phyloP scores from a whole-genome alignment of 2,888 invertebrate species.

The Thereva unica region DNA sequence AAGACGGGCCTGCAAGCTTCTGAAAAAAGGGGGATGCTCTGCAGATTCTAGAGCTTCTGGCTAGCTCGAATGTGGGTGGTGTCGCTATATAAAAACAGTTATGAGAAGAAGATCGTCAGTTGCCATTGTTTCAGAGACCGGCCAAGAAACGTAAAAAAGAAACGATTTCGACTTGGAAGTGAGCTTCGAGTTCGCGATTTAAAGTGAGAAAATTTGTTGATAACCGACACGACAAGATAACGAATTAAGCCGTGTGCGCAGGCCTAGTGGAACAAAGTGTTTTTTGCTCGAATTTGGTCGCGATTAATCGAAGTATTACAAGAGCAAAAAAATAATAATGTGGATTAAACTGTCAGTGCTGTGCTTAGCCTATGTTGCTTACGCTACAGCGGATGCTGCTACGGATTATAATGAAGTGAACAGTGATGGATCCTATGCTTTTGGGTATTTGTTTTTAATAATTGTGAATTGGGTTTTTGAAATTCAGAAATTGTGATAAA shows the following conservation, averaged over 20 bases:
- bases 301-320: too few species aligned
- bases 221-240: neutral
- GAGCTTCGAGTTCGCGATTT: neutral
- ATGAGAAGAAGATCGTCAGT: constrained; percentile 34
- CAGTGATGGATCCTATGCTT: constrained; percentile 75
- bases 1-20: constrained; percentile 13
- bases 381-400: constrained; percentile 49
- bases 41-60: constrained; percentile 7
- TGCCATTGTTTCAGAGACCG: constrained; percentile 30
- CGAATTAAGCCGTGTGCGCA: neutral
- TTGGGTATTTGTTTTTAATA: constrained; percentile 61
- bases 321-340: constrained; percentile 22
- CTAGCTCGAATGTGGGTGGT: constrained; percentile 27
- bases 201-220: neutral
- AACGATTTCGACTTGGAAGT: constrained; percentile 4
- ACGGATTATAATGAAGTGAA: constrained; percentile 69
- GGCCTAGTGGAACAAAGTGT: neutral
- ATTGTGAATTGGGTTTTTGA: too few species aligned
- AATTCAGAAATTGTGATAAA: too few species aligned
- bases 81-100: constrained; percentile 40
- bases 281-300: too few species aligned
- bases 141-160: constrained; percentile 17
- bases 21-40: constrained; percentile 22
- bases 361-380: constrained; percentile 1
- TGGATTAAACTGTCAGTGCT: constrained; percentile 32